These are phyloP conservation scores for Ectropis crepuscularia DNA, from an alignment of 2,888 invertebrate species.

Conservation along the genomic window DNA sequence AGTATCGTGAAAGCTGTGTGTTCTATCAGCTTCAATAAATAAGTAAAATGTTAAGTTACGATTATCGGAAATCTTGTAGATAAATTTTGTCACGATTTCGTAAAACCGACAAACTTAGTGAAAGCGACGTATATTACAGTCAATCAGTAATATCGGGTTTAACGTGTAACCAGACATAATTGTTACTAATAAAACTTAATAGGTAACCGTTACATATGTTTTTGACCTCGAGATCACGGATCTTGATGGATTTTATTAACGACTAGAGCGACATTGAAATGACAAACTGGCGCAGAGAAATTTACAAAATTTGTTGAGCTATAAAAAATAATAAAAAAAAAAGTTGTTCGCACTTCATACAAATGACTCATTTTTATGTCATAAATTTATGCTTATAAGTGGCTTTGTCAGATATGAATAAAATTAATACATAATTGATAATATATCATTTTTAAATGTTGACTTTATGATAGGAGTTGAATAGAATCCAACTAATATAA, in stretches of 20 bases:
- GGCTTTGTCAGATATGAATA: too few relatives aligned
- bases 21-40: background rate
- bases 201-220: conserved; percentile 17
- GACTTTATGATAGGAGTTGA: too few relatives aligned
- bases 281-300: too few relatives aligned
- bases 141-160: conserved; percentile 28
- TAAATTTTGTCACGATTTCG: conserved; percentile 14
- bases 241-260: background rate
- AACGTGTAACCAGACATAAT: conserved; percentile 22
- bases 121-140: conserved; percentile 27
- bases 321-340: too few relatives aligned
- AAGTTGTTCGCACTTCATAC: too few relatives aligned
- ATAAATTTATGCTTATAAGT: too few relatives aligned
- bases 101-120: conserved; percentile 18
- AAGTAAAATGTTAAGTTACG: background rate
- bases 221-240: conserved; percentile 23
- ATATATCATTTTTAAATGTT: too few relatives aligned
- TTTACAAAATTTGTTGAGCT: too few relatives aligned
- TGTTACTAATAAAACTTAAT: conserved; percentile 27
- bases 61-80: conserved; percentile 1
- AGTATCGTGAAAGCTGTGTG: too few relatives aligned
- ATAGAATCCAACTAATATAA: too few relatives aligned
- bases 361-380: too few relatives aligned
- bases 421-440: too few relatives aligned
- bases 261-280: background rate